Evolutionary conservation across 2,113 vertebrate genomes (phyloP), one percentile per base, ranked within the genome.

Genomic region (Zosterops pallidus): DNA sequence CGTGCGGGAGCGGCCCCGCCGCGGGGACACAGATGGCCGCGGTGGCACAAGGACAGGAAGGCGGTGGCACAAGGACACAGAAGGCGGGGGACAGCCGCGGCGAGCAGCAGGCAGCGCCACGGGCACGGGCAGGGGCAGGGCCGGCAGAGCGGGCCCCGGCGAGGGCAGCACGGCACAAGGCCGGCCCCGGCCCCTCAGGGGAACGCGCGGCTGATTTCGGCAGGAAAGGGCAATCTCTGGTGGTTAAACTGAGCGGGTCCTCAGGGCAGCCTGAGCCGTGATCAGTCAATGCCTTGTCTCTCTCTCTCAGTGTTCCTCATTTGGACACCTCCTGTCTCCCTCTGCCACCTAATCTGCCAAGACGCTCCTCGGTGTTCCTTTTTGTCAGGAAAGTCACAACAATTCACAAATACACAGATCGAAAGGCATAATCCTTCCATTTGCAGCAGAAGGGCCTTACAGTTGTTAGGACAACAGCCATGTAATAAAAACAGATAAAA

Each of bases 11-110:
- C 17, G 19, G 7, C 76, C n/a, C 88, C 29, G 80, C 62, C 9
- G 82, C 5, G 50, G 78, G 64, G 60, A 44, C 86, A 1, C 95
- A 95, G 94, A 94, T 94, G 94, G 95, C 91, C 39, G 8, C 70
- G 37, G 37, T 37, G 37, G 37, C 37, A 37, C 37, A 37, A 37
- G 37, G 37, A 37, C 37, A 37, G 9, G 37, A 37, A 37, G 37
- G 37, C 37, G 83, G 37, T 14, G 83, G 89, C 82, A 57, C 12
- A 24, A 49, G 82, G 82, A 65, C 82, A 12, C 94, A 88, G 91
- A 52, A 74, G 89, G 89, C 63, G 10, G 76, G 80, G 84, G 56
- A 71, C 87, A 76, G 93, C 62, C 88, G 35, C 46, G 16, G 63
- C 16, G 53, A 76, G 84, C 91, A 79, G 90, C 90, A 84, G 91